These are phyloP conservation scores for Oncorhynchus nerka DNA, from an alignment of 2,113 vertebrate genomes.

Conservation along the genomic window DNA sequence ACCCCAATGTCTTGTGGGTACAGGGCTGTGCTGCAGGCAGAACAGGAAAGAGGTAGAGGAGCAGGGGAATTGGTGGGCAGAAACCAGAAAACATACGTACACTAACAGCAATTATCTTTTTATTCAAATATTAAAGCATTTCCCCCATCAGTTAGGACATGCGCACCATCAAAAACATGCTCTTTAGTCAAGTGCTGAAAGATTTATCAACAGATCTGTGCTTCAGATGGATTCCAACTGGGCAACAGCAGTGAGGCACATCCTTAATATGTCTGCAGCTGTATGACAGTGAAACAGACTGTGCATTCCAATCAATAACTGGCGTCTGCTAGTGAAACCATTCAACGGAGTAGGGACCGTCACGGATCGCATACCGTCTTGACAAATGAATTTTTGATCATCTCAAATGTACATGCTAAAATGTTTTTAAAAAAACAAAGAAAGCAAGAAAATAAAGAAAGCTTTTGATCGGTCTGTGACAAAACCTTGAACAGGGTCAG, in stretches of 20 bases:
- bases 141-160: background rate
- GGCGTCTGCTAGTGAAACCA: background rate
- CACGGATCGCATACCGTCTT: constrained; percentile 16
- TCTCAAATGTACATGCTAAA: background rate
- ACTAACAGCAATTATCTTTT: too few relatives aligned
- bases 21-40: background rate
- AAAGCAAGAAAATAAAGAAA: too few relatives aligned
- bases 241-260: constrained; percentile 14
- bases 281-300: constrained; percentile 9
- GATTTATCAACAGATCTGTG: constrained; percentile 26
- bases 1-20: background rate
- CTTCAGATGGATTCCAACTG: constrained; percentile 26
- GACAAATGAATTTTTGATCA: background rate
- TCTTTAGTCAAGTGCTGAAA: constrained; percentile 11
- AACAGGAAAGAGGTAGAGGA: background rate
- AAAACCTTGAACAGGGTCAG: too few relatives aligned
- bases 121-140: too few relatives aligned
- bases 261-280: background rate
- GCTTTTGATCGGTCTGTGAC: too few relatives aligned
- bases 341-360: background rate
- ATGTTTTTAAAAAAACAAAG: too few relatives aligned
- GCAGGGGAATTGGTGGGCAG: background rate
- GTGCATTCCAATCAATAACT: constrained; percentile 6
- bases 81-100: too few relatives aligned
- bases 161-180: constrained; percentile 14